A percentile compares a stretch with the other conserved stretches of the same genome.
These are phyloP conservation scores for Battus philenor DNA, from an alignment of 1,140 invertebrate species.

Conservation along the genomic window DNA sequence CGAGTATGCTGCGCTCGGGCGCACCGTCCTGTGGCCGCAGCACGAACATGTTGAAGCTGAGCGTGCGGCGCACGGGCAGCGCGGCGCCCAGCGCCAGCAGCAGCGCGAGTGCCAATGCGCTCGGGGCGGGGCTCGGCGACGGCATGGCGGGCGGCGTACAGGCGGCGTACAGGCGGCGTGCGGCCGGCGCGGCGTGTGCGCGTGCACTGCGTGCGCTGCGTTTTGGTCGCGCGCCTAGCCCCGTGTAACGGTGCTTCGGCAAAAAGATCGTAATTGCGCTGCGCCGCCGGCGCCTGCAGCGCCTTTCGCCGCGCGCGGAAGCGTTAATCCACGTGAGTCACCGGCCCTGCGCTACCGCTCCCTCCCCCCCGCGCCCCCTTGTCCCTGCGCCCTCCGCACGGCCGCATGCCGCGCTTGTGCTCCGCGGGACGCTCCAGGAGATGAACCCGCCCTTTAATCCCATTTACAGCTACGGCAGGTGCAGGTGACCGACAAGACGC, in stretches of 20 bases:
- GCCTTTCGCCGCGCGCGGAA: slow-evolving; percentile 67
- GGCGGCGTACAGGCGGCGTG: slow-evolving; percentile 31
- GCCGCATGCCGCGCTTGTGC: too few species aligned
- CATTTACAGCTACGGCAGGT: too few species aligned
- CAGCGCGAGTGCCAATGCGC: slow-evolving; percentile 43
- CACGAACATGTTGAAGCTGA: slow-evolving; percentile 68
- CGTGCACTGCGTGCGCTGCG: slow-evolving; percentile 50
- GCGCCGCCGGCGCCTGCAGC: slow-evolving; percentile 44
- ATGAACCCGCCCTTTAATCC: too few species aligned
- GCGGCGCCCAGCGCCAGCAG: slow-evolving; percentile 33
- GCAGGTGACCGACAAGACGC: too few species aligned
- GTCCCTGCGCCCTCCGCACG: too few species aligned
- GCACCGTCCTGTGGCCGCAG: slow-evolving; percentile 41
- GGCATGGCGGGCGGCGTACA: slow-evolving; percentile 40
- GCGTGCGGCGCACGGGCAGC: slow-evolving; percentile 50
- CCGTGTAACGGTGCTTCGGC: slow-evolving; percentile 64
- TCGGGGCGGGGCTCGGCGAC: slow-evolving; percentile 20
- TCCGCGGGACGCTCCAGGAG: too few species aligned
- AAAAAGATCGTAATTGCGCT: slow-evolving; percentile 70
- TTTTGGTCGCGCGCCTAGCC: slow-evolving; percentile 63
- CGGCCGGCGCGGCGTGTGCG: slow-evolving; percentile 33
- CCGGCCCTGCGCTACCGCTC: too few species aligned
- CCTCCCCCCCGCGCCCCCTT: too few species aligned
- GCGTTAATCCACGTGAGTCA: slow-evolving; percentile 62
- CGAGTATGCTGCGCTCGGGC: slow-evolving; percentile 38